Evolutionary conservation across 1,140 invertebrate species (phyloP).

Genomic region (Melipona quadrifasciata): DNA sequence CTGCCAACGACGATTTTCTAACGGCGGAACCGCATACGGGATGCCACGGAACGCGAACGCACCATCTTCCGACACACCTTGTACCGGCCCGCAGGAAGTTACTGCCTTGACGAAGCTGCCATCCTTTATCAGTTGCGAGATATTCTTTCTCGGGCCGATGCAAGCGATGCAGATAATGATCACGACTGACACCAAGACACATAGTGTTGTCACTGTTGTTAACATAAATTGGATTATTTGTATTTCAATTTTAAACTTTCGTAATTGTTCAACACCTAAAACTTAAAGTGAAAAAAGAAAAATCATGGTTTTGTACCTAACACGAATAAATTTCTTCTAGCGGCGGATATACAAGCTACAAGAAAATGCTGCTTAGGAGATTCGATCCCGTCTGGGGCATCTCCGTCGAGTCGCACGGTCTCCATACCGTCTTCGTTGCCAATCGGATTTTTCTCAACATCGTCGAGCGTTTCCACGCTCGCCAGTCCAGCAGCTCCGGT

Average conservation of each 20-base stretch:
- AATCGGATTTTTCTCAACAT: slow-evolving; percentile 86
- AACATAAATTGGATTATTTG: slow-evolving; percentile 7
- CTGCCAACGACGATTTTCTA: slow-evolving; percentile 87
- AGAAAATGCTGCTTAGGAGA: slow-evolving; percentile 73
- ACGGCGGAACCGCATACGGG: slow-evolving; percentile 91
- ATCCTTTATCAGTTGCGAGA: slow-evolving; percentile 83
- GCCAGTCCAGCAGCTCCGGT: slow-evolving; percentile 85
- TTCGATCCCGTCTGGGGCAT: slow-evolving; percentile 65
- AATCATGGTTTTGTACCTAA: slow-evolving; percentile 64
- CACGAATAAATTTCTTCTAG: slow-evolving; percentile 72
- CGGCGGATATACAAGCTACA: slow-evolving; percentile 65
- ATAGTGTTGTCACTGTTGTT: slow-evolving; percentile 75
- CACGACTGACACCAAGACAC: slow-evolving; percentile 85
- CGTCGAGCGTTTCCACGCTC: slow-evolving; percentile 89
- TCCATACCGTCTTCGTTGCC: slow-evolving; percentile 88
- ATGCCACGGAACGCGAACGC: slow-evolving; percentile 92
- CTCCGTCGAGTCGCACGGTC: slow-evolving; percentile 84
- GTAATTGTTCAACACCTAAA: neutral
- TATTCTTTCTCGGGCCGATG: slow-evolving; percentile 81
- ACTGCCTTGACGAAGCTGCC: slow-evolving; percentile 88
- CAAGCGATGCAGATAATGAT: slow-evolving; percentile 85
- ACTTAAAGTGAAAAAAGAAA: neutral
- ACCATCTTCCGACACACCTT: slow-evolving; percentile 89
- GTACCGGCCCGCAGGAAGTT: slow-evolving; percentile 89
- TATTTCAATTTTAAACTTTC: neutral